Base-by-base conservation (phyloP, 30 jellyfish, hydroid and myxozoan genomes). In the Nemopilema nomurai region DNA sequence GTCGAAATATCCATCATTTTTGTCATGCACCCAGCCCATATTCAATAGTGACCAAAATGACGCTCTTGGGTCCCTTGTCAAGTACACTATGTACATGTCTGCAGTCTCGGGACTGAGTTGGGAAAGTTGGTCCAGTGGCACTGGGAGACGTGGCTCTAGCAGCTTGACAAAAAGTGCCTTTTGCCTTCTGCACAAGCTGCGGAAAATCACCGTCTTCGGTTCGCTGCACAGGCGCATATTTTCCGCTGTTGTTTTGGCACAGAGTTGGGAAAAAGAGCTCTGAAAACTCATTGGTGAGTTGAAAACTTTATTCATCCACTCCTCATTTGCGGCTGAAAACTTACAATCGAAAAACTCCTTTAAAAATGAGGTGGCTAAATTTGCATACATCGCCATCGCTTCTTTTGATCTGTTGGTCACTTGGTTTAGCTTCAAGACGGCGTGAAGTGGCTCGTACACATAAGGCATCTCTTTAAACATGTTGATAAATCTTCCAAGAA, bases 31-130 rank as follows among this genome's bases (percentile, higher is more conserved):
- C 97, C 97, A 89, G 16, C 97, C 97, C n/a, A 73, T 81, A 25
- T 76, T 74, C 16, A 82, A 63, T n/a, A 89, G 16, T n/a, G 97
- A 89, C 93, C 89, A 81, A 67, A 89, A 89, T 49, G 90, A 68
- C 50, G 93, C 93, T 30, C 97, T 71, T 49, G 97, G 97, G 57
- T 89, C 97, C 51, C 97, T 69, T 20, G 69, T 41, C 66, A 89
- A 76, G 21, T 89, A 89, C 0, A 89, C 41, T 29, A 89, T 29
- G 25, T 30, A 57, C 21, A 31, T 77, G 17, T 28, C 27, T 25
- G 83, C 25, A 8, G 62, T 23, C 9, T 28, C 17, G 19, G 81
- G 52, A 33, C 65, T 50, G n/a, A 78, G 13, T 18, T 25, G 24
- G n/a, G 19, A 24, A 49, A 78, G n/a, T 0, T 21, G 17, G 20